phyloP scores from a whole-genome alignment of 92 coral and sea anemone species.

The Heteractis magnifica region DNA sequence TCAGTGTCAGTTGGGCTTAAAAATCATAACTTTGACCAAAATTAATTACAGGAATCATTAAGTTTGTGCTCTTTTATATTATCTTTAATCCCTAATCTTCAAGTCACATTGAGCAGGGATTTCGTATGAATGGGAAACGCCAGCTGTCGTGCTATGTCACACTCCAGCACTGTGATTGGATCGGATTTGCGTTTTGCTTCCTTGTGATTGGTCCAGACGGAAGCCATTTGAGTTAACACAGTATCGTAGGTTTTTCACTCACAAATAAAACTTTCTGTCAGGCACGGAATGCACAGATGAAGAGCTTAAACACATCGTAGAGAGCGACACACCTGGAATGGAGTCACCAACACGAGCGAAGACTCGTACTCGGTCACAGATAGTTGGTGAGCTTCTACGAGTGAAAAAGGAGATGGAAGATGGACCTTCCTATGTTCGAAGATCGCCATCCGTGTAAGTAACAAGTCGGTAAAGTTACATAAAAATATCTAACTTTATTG shows the following conservation, averaged over 20 bases:
- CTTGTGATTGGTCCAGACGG: background rate
- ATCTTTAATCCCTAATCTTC: background rate
- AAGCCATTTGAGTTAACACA: no score
- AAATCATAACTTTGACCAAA: background rate
- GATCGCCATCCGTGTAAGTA: conserved; percentile 60
- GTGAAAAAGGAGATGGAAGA: conserved; percentile 64
- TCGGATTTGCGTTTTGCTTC: background rate
- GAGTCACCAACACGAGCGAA: conserved; percentile 39
- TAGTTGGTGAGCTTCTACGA: conserved; percentile 70
- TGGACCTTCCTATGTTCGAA: conserved; percentile 36
- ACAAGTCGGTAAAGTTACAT: no score
- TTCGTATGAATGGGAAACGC: background rate
- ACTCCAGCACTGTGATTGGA: background rate
- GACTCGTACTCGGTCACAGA: conserved; percentile 57
- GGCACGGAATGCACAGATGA: conserved; percentile 40
- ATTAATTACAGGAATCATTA: background rate
- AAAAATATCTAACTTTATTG: background rate
- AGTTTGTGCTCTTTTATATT: background rate
- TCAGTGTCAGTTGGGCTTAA: background rate
- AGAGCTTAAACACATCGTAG: conserved; percentile 31
- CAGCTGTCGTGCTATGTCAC: background rate
- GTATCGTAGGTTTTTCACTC: no score
- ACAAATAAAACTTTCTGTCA: background rate
- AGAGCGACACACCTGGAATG: conserved; percentile 23
- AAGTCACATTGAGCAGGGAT: background rate